phyloP scores from a whole-genome alignment of 2,888 invertebrate genomes.

The Empis stercorea region DNA sequence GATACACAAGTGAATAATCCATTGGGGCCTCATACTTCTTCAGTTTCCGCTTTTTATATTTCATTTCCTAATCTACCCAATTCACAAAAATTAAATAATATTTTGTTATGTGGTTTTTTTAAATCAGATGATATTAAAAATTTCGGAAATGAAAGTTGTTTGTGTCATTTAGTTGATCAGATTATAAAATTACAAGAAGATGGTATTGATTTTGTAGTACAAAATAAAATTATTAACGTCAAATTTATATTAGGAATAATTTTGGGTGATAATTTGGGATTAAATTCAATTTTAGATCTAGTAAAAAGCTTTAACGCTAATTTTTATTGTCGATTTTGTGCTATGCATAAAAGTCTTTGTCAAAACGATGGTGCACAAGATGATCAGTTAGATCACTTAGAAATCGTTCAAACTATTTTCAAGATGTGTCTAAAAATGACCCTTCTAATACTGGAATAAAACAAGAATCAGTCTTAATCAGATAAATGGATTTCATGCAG shows the following conservation, averaged over 20 bases:
- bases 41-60: background rate
- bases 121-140: background rate
- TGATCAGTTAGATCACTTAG: background rate
- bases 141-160: background rate
- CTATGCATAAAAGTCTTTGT: background rate
- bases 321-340: constrained; percentile 1
- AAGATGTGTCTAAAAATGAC: background rate
- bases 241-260: background rate
- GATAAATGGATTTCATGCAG: background rate
- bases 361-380: background rate
- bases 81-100: background rate
- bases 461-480: background rate
- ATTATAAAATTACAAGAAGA: background rate
- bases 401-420: background rate
- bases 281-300: background rate
- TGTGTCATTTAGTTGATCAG: background rate
- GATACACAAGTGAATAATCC: background rate
- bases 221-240: background rate
- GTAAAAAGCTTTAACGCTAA: background rate
- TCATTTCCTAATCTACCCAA: background rate
- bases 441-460: background rate
- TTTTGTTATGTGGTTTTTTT: background rate
- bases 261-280: background rate
- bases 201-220: background rate
- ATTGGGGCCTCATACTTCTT: background rate